Conservation (phyloP, 2,797 vertebrate genomes). For the Galagoides demidoff region DNA sequence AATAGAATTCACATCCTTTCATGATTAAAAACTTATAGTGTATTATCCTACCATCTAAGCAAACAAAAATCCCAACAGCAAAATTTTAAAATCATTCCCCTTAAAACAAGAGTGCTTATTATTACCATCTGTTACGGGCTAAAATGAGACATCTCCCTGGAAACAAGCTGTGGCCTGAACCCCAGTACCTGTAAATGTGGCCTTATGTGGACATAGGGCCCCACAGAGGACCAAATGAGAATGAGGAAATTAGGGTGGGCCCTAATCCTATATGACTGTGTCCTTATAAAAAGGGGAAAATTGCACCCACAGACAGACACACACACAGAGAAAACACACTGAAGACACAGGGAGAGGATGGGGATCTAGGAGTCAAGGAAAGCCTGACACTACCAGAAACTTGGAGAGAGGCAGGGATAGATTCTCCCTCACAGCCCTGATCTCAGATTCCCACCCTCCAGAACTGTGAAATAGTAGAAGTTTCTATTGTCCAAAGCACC, state of each 20-base stretch:
- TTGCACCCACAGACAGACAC: neutral
- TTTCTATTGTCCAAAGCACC: neutral
- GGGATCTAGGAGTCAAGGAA: neutral
- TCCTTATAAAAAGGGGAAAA: neutral
- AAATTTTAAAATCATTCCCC: neutral
- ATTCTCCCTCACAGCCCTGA: neutral
- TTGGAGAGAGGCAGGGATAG: neutral
- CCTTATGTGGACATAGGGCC: neutral
- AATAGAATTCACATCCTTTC: neutral
- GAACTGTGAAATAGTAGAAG: neutral
- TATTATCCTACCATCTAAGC: neutral
- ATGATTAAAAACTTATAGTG: neutral
- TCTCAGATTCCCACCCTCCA: neutral
- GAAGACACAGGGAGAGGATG: neutral
- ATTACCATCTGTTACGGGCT: neutral
- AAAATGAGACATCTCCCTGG: neutral
- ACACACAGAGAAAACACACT: neutral
- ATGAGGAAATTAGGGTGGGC: neutral
- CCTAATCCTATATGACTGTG: neutral
- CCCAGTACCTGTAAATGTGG: neutral
- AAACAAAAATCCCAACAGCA: neutral
- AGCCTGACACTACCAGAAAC: neutral
- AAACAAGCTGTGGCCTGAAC: neutral
- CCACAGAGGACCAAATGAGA: neutral
- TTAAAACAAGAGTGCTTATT: neutral